These are phyloP conservation scores for Maccullochella peelii DNA, from an alignment of 2,113 vertebrate genomes.

Conservation along the genomic window DNA sequence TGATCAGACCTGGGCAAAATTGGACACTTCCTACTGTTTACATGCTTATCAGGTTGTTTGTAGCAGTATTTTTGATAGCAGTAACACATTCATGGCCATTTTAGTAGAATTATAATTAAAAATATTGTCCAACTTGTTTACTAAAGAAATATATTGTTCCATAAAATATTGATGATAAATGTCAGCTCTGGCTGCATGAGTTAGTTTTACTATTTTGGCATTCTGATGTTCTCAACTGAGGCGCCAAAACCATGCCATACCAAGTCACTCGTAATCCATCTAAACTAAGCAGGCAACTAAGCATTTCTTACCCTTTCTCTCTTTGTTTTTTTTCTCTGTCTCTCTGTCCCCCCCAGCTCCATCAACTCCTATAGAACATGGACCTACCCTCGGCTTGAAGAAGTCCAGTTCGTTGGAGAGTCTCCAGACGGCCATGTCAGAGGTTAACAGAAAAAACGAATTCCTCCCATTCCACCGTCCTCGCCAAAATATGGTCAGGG, in stretches of 20 bases:
- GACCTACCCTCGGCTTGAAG: constrained; percentile 95
- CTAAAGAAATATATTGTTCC: not conserved
- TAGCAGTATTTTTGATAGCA: not conserved
- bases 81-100: not conserved
- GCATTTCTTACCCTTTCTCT: too few relatives aligned
- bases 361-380: constrained; percentile 84
- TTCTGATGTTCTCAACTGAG: not conserved
- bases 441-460: constrained; percentile 91
- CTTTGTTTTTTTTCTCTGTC: not conserved
- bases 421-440: constrained; percentile 95
- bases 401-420: constrained; percentile 98
- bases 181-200: too few relatives aligned
- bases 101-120: not conserved
- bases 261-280: not conserved
- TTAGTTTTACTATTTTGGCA: too few relatives aligned
- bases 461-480: constrained; percentile 96
- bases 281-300: not conserved
- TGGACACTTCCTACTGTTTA: not conserved
- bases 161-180: not conserved
- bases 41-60: not conserved
- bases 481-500: constrained; percentile 93
- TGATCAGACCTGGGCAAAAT: not conserved
- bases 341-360: constrained; percentile 29
- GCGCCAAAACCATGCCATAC: not conserved
- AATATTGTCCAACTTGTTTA: not conserved